Conservation (phyloP, 2,797 vertebrate species). For the Sebastolobus alascanus region DNA sequence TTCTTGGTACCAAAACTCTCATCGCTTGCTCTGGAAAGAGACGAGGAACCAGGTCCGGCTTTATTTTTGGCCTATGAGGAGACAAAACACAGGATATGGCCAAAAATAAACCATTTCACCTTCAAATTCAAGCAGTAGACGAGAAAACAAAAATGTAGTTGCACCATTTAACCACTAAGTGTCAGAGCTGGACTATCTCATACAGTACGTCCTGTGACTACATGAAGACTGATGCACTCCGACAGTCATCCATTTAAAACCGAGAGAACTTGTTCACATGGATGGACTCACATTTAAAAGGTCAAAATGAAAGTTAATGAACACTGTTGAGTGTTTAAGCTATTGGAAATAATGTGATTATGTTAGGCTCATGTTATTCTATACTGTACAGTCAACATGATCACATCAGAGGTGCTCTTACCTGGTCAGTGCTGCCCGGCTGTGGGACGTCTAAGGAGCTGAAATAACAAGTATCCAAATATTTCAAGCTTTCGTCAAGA, state of each 20-base stretch:
- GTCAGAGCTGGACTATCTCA: constrained; percentile 42
- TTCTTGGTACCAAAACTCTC: constrained; percentile 92
- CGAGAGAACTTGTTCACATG: neutral
- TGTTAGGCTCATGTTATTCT: neutral
- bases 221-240: neutral
- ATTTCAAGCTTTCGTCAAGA: neutral
- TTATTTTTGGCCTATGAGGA: constrained; percentile 77
- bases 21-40: constrained; percentile 70
- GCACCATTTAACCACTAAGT: constrained; percentile 43
- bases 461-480: constrained; percentile 22
- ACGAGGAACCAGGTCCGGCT: constrained; percentile 73
- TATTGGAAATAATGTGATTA: neutral
- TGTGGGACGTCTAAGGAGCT: constrained; percentile 49
- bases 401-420: constrained; percentile 28
- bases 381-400: neutral
- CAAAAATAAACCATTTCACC: neutral
- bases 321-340: neutral
- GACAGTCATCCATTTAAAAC: constrained; percentile 15
- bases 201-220: neutral
- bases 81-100: neutral
- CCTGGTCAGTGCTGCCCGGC: constrained; percentile 50
- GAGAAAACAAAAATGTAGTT: neutral
- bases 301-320: neutral
- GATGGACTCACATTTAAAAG: constrained; percentile 2
- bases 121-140: neutral